Conservation (phyloP, 1,140 invertebrate genomes). For the Tetragnatha versicolor region DNA sequence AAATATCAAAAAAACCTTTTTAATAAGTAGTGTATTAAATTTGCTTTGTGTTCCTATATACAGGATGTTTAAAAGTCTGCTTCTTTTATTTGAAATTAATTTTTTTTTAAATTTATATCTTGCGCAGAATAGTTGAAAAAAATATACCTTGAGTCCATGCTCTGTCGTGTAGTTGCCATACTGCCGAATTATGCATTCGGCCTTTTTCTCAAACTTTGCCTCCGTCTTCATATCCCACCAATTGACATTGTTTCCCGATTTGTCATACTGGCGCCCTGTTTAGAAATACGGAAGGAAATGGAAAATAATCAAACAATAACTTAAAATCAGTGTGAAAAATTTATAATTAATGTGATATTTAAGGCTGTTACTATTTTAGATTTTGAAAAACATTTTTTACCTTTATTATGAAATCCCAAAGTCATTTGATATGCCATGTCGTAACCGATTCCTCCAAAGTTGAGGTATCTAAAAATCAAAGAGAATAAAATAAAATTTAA, state of each 20-base stretch:
- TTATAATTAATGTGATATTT: not conserved
- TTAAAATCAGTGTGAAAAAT: not conserved
- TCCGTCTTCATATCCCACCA: constrained; percentile 87
- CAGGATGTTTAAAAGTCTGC: too few species aligned
- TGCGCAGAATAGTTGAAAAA: too few species aligned
- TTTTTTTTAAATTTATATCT: too few species aligned
- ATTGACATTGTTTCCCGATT: constrained; percentile 82
- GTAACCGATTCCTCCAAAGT: constrained; percentile 59
- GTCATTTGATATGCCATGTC: constrained; percentile 63
- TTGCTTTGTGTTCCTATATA: too few species aligned
- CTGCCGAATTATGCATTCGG: constrained; percentile 87
- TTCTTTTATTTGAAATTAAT: too few species aligned
- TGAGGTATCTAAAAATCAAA: constrained; percentile 70
- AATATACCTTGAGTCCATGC: constrained; percentile 74
- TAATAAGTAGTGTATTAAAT: too few species aligned
- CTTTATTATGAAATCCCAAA: constrained; percentile 69
- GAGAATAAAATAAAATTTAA: not conserved
- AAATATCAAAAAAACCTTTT: too few species aligned
- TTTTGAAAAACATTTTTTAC: constrained; percentile 64
- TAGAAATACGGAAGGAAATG: not conserved
- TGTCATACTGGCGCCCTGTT: constrained; percentile 81
- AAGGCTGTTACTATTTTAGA: too few species aligned
- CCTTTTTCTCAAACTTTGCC: constrained; percentile 76
- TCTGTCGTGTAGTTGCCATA: constrained; percentile 80
- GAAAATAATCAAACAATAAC: not conserved